Conservation (phyloP, 2,888 invertebrate species). For the Drosophila rellima region DNA sequence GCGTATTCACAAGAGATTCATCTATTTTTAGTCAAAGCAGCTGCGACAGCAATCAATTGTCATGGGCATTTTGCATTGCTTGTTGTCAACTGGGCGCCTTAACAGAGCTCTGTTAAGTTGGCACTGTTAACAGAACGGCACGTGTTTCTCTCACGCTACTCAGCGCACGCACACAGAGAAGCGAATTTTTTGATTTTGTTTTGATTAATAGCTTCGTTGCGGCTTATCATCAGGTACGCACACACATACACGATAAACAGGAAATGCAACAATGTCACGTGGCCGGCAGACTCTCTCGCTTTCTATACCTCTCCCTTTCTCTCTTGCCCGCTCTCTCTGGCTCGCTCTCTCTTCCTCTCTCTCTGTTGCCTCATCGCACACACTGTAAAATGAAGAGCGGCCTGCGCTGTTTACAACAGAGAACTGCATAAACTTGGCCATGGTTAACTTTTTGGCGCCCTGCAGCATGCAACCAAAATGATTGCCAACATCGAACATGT, state of each 20-base stretch:
- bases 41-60: not conserved
- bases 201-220: conserved; percentile 81
- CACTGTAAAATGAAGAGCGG: conserved; percentile 41
- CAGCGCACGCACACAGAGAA: conserved; percentile 57
- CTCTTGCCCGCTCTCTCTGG: conserved; percentile 15
- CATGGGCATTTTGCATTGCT: conserved; percentile 15
- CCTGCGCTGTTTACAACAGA: conserved; percentile 68
- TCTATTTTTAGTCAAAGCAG: conserved; percentile 43
- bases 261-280: conserved; percentile 80
- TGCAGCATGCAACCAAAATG: conserved; percentile 47
- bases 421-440: conserved; percentile 54
- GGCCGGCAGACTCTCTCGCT: conserved; percentile 60
- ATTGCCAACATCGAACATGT: conserved; percentile 70
- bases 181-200: conserved; percentile 76
- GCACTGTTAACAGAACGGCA: conserved; percentile 61
- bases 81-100: conserved; percentile 65
- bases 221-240: conserved; percentile 57
- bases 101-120: conserved; percentile 63
- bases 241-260: conserved; percentile 32
- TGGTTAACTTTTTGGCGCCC: conserved; percentile 64
- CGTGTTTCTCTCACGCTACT: conserved; percentile 82
- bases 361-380: conserved; percentile 5
- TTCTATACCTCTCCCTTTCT: conserved; percentile 18
- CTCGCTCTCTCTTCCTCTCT: conserved; percentile 16
- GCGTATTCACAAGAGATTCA: conserved; percentile 13